phyloP scores from a whole-genome alignment of 2,888 invertebrate genomes.

The Cactoblastis cactorum region DNA sequence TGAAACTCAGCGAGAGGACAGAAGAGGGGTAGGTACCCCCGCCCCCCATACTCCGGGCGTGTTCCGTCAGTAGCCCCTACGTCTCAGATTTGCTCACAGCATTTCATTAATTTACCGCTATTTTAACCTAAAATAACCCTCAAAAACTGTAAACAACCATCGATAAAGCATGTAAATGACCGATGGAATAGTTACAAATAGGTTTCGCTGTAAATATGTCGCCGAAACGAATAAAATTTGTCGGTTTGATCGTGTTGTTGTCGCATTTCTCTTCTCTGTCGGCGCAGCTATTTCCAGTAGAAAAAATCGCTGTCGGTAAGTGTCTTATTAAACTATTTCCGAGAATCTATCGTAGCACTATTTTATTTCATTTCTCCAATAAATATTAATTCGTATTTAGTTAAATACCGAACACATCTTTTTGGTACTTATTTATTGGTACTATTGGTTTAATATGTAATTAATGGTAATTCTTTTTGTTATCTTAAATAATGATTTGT shows the following conservation, averaged over 20 bases:
- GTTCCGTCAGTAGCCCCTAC: conserved; percentile 71
- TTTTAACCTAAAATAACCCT: conserved; percentile 32
- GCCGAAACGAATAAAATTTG: conserved; percentile 26
- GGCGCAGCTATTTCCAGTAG: conserved; percentile 61
- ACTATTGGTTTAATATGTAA: neutral
- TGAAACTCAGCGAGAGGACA: conserved; percentile 37
- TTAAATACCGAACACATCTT: neutral
- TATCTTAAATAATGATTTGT: neutral
- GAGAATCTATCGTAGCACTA: neutral
- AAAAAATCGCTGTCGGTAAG: conserved; percentile 75
- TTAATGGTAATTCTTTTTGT: too few species aligned
- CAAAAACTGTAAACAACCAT: conserved; percentile 23
- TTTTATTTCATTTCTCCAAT: neutral
- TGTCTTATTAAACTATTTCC: conserved; percentile 18
- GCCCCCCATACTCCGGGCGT: conserved; percentile 55
- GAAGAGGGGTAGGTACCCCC: conserved; percentile 40
- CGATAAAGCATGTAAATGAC: conserved; percentile 29
- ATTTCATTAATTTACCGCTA: conserved; percentile 52
- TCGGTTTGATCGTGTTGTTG: conserved; percentile 51
- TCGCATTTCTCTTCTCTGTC: conserved; percentile 45
- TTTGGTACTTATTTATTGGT: neutral
- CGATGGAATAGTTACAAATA: conserved; percentile 7
- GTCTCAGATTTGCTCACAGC: conserved; percentile 75
- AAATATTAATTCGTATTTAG: neutral
- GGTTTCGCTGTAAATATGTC: conserved; percentile 33